Evolutionary conservation across 92 coral and sea anemone genomes (phyloP).

Genomic region (Parazoanthus atlanticus): DNA sequence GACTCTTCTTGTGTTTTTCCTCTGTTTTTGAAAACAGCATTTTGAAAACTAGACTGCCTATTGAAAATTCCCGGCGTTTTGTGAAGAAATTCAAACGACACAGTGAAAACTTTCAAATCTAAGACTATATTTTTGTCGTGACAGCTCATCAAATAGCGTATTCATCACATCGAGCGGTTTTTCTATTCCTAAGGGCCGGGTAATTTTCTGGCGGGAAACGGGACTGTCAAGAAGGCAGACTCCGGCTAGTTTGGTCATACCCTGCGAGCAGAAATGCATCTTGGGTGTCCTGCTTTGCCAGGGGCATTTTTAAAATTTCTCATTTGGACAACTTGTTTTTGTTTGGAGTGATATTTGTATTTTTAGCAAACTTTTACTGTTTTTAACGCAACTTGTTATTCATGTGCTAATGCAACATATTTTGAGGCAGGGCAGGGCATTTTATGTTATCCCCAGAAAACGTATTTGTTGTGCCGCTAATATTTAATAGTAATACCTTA

Average conservation of each 20-base stretch:
- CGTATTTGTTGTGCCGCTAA: neutral
- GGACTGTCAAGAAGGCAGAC: neutral
- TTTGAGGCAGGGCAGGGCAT: neutral
- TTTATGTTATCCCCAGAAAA: neutral
- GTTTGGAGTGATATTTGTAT: neutral
- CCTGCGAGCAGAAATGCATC: neutral
- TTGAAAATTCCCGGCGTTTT: neutral
- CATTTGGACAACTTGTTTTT: neutral
- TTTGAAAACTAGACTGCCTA: neutral
- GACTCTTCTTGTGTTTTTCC: neutral
- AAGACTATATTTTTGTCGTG: neutral
- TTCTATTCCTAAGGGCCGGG: neutral
- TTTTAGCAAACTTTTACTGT: neutral
- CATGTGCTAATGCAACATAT: too few species aligned
- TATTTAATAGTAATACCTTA: neutral
- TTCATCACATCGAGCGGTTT: neutral
- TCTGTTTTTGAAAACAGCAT: neutral
- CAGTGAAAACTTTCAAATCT: neutral
- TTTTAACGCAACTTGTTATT: too few species aligned
- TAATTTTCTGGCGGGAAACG: constrained; percentile 14
- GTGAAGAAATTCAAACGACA: neutral
- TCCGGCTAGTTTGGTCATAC: neutral
- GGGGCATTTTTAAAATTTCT: neutral
- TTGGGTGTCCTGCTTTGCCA: neutral
- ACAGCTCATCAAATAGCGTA: neutral